A percentile compares a stretch with the other conserved stretches of the same genome.
Conservation (phyloP, 2,888 invertebrate species). For the Altica lythri region DNA sequence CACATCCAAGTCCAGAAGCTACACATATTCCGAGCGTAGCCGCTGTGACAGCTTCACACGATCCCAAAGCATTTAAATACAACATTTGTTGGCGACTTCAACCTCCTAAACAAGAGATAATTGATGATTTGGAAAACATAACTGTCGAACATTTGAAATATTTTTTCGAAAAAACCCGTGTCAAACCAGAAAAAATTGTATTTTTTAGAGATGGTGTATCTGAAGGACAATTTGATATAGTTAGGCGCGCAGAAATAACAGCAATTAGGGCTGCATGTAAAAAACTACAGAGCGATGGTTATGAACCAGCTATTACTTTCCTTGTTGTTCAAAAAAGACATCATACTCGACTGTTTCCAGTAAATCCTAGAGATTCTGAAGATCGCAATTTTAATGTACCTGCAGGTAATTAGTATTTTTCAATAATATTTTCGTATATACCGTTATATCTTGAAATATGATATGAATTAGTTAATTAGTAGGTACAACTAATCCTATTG, state of each 20-base stretch:
- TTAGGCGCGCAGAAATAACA: conserved; percentile 65
- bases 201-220: conserved; percentile 88
- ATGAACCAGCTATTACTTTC: conserved; percentile 83
- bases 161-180: conserved; percentile 58
- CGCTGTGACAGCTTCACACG: conserved; percentile 78
- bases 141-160: conserved; percentile 64
- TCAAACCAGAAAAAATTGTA: conserved; percentile 67
- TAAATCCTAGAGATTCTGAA: conserved; percentile 51
- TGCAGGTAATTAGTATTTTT: conserved; percentile 62
- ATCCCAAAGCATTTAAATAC: conserved; percentile 69
- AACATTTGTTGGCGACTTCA: conserved; percentile 81
- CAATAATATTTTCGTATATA: no score
- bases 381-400: conserved; percentile 67
- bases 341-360: conserved; percentile 76
- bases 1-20: conserved; percentile 85
- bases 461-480: no score
- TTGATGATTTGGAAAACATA: conserved; percentile 68
- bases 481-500: no score
- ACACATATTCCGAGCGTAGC: conserved; percentile 68
- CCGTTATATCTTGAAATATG: no score
- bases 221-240: conserved; percentile 80
- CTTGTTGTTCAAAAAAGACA: conserved; percentile 96
- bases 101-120: conserved; percentile 73
- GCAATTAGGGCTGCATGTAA: conserved; percentile 76
- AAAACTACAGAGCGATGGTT: conserved; percentile 53